A percentile compares a stretch with the other conserved stretches of the same genome.
Conservation (phyloP, 1,140 invertebrate genomes). For the Medauroidea extradentata region DNA sequence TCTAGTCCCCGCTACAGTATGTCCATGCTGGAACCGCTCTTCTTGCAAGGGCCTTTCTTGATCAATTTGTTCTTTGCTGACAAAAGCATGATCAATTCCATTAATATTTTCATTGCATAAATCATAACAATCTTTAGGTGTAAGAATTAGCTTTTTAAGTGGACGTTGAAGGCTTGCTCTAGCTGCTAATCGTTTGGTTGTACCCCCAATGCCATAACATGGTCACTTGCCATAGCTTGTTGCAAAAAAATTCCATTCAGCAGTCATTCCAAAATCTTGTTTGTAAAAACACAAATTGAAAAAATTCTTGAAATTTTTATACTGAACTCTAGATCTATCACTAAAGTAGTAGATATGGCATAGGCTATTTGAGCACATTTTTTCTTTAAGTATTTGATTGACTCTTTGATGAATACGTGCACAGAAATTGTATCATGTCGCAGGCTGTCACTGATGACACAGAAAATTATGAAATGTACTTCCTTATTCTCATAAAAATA, state of each 20-base stretch:
- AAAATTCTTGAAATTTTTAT: not conserved
- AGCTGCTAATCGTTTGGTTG: constrained; percentile 24
- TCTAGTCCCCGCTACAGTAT: too few species aligned
- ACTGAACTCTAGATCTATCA: constrained; percentile 22
- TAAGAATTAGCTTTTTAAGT: constrained; percentile 15
- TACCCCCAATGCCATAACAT: constrained; percentile 10
- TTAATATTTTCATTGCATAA: not conserved
- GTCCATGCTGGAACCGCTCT: too few species aligned
- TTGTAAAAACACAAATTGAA: not conserved
- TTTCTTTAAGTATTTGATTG: constrained; percentile 8
- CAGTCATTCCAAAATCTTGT: constrained; percentile 21
- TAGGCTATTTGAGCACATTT: not conserved
- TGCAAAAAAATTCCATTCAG: constrained; percentile 31
- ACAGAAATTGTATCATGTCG: constrained; percentile 18
- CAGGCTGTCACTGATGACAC: constrained; percentile 16
- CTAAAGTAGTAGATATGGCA: constrained; percentile 23
- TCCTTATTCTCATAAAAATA: constrained; percentile 16
- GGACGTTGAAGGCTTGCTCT: constrained; percentile 20
- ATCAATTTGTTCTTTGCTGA: too few species aligned
- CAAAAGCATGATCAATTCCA: not conserved
- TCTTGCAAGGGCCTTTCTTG: too few species aligned
- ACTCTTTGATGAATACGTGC: constrained; percentile 13
- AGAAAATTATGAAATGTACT: constrained; percentile 2
- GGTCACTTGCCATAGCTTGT: constrained; percentile 25
- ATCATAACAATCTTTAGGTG: constrained; percentile 1